These are phyloP conservation scores for Dexiosoma caninum DNA, from an alignment of 2,888 invertebrate genomes.

Conservation along the genomic window DNA sequence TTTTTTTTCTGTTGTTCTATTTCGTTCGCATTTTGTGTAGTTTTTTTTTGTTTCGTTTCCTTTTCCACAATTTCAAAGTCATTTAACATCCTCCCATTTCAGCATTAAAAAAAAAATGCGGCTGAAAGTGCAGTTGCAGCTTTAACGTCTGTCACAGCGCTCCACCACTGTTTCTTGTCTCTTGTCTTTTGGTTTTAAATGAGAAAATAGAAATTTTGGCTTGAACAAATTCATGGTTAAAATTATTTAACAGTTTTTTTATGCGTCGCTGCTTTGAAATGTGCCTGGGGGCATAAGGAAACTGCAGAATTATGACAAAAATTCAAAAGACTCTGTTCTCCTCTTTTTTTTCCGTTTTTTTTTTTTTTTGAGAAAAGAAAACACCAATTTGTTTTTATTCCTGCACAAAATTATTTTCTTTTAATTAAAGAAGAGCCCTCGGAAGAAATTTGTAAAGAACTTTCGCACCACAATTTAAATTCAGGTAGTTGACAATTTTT, in stretches of 20 bases:
- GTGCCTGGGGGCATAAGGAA: slow-evolving; percentile 28
- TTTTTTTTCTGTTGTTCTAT: slow-evolving; percentile 31
- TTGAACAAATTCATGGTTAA: slow-evolving; percentile 28
- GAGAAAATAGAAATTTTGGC: slow-evolving; percentile 16
- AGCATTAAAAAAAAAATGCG: background rate
- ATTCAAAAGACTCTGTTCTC: no score
- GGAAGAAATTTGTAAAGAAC: background rate
- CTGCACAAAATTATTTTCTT: background rate
- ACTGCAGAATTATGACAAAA: background rate
- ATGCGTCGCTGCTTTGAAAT: slow-evolving; percentile 43
- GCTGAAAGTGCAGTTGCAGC: slow-evolving; percentile 30
- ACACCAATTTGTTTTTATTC: background rate
- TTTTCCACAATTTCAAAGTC: slow-evolving; percentile 51
- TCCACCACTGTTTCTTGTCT: background rate
- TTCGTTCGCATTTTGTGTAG: slow-evolving; percentile 15
- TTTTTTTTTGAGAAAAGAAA: background rate
- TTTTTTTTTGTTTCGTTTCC: slow-evolving; percentile 27
- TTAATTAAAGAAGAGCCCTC: background rate
- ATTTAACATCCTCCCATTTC: slow-evolving; percentile 40
- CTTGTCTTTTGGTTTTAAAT: background rate
- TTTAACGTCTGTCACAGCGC: background rate
- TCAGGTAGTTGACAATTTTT: background rate
- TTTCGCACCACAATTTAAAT: background rate
- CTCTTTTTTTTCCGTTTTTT: no score
- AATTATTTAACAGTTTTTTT: slow-evolving; percentile 45